phyloP scores from a whole-genome alignment of 2,888 invertebrate genomes.

The Heliothis peltigera region DNA sequence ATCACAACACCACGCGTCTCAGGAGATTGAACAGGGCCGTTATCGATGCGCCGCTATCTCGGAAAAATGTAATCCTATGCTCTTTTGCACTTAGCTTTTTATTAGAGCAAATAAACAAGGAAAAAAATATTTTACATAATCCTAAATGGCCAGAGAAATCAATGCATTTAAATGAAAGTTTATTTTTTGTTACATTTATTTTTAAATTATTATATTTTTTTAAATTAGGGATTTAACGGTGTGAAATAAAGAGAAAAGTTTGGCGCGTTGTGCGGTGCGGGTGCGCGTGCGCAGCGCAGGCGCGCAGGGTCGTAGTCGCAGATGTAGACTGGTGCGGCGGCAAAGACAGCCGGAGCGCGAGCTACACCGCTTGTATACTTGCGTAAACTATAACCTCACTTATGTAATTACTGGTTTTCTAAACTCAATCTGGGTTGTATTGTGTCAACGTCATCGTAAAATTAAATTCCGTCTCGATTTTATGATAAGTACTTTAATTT shows the following conservation, averaged over 20 bases:
- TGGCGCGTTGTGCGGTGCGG: constrained; percentile 28
- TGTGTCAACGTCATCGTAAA: constrained; percentile 56
- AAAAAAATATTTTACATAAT: constrained; percentile 2
- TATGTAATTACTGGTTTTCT: constrained; percentile 80
- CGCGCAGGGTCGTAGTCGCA: constrained; percentile 48
- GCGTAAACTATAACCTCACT: constrained; percentile 80
- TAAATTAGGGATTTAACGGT: constrained; percentile 1
- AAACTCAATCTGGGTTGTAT: constrained; percentile 69
- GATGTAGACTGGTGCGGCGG: constrained; percentile 50
- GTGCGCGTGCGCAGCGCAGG: constrained; percentile 59
- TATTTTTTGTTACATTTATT: too few species aligned
- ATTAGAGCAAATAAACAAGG: constrained; percentile 11
- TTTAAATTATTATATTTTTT: neutral
- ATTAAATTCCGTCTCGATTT: too few species aligned
- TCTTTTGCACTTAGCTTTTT: constrained; percentile 13
- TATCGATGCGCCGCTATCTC: constrained; percentile 67
- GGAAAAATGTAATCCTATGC: constrained; percentile 62
- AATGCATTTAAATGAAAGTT: neutral
- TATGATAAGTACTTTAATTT: too few species aligned
- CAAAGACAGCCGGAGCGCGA: constrained; percentile 53
- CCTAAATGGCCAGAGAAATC: neutral
- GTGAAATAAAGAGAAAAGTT: neutral
- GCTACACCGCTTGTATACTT: constrained; percentile 66
- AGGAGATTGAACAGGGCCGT: constrained; percentile 62
- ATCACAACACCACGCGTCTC: constrained; percentile 33